Conservation (phyloP, 1,140 invertebrate species). For the Trachelipus rathkii region DNA sequence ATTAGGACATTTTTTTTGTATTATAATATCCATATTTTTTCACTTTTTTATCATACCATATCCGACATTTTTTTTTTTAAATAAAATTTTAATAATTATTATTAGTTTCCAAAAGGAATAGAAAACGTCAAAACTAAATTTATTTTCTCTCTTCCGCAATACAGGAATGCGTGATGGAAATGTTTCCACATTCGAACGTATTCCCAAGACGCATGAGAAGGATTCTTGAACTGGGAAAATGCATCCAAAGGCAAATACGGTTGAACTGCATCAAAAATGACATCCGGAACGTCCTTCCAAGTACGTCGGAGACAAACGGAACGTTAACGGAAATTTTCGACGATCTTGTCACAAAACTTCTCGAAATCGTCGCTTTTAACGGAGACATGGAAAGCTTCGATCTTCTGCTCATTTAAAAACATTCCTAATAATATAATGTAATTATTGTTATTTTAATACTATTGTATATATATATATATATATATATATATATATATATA, state of each 20-base stretch:
- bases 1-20: too few relatives aligned
- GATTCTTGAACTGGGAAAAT: background rate
- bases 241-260: background rate
- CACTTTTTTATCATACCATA: too few relatives aligned
- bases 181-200: background rate
- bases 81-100: too few relatives aligned
- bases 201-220: background rate
- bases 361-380: background rate
- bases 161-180: background rate
- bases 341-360: background rate
- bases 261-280: background rate
- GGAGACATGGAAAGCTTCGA: slow-evolving; percentile 1
- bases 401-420: background rate
- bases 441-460: too few relatives aligned
- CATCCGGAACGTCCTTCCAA: background rate
- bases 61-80: too few relatives aligned
- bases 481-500: too few relatives aligned
- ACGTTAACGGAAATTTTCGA: background rate
- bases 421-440: too few relatives aligned
- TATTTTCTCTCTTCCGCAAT: too few relatives aligned
- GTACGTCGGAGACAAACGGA: background rate
- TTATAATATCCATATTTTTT: too few relatives aligned
- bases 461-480: too few relatives aligned
- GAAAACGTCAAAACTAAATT: too few relatives aligned
- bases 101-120: too few relatives aligned